Conservation (phyloP, 2,888 invertebrate species). For the Cerastis rubricosa region DNA sequence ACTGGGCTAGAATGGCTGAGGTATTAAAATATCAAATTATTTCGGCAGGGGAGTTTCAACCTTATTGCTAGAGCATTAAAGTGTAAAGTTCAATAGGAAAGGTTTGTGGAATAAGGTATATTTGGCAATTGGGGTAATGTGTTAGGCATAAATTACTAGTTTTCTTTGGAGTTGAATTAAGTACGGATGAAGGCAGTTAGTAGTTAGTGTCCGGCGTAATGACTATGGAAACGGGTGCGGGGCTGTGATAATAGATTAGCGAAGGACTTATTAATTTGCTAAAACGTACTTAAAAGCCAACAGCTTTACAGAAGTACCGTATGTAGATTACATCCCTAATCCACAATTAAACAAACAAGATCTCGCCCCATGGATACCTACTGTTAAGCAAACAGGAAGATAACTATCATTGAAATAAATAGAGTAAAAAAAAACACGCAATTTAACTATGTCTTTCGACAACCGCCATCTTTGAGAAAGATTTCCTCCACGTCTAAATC, state of each 20-base stretch:
- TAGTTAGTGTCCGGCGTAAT: constrained; percentile 81
- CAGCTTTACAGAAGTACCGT: constrained; percentile 23
- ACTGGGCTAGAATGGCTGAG: constrained; percentile 78
- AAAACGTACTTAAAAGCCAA: constrained; percentile 38
- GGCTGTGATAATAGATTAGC: constrained; percentile 65
- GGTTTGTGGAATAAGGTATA: constrained; percentile 71
- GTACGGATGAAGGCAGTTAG: constrained; percentile 84
- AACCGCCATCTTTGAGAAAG: not conserved
- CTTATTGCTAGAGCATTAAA: constrained; percentile 54
- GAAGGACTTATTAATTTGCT: constrained; percentile 47
- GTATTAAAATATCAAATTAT: constrained; percentile 79
- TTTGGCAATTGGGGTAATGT: constrained; percentile 86
- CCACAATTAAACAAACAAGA: too few species aligned
- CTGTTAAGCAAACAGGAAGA: not conserved
- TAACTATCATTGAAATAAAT: not conserved
- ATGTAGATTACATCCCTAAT: constrained; percentile 15
- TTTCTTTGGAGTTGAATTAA: constrained; percentile 86
- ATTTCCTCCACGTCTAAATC: constrained; percentile 33
- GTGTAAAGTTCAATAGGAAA: constrained; percentile 49
- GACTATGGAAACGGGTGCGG: constrained; percentile 67
- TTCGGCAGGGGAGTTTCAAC: constrained; percentile 62
- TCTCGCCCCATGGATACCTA: not conserved
- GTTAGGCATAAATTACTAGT: constrained; percentile 86
- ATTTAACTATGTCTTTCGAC: not conserved
- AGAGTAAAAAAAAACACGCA: not conserved